phyloP scores from a whole-genome alignment of 1,140 invertebrate genomes.

The Rhizoglyphus robini region DNA sequence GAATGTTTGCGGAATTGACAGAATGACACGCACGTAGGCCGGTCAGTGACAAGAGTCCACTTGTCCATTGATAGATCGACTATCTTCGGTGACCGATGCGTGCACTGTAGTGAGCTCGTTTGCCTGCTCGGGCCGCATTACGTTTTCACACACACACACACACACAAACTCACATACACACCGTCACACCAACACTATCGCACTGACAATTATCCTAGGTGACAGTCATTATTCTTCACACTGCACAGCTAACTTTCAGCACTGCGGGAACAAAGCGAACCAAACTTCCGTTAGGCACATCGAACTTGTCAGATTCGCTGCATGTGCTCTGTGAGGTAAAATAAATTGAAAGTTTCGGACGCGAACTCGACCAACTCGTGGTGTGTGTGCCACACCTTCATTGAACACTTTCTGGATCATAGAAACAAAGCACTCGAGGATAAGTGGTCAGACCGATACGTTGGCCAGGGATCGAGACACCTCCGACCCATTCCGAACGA shows the following conservation, averaged over 20 bases:
- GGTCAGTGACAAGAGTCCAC: too few species aligned
- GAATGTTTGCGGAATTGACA: too few species aligned
- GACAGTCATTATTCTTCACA: constrained; percentile 10
- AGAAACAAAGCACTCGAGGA: background rate
- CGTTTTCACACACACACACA: too few species aligned
- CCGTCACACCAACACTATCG: background rate
- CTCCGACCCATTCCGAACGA: background rate
- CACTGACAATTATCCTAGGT: constrained; percentile 3
- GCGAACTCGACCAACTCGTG: background rate
- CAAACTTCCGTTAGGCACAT: constrained; percentile 4
- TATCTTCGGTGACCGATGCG: too few species aligned
- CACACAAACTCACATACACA: background rate
- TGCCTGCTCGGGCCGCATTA: too few species aligned
- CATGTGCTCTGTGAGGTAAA: background rate
- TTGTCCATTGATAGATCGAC: too few species aligned
- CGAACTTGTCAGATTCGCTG: constrained; percentile 11
- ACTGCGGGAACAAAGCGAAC: background rate
- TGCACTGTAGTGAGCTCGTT: too few species aligned
- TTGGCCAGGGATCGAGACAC: background rate
- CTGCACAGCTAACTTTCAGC: constrained; percentile 6
- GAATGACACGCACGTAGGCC: too few species aligned
- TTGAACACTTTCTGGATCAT: constrained; percentile 5
- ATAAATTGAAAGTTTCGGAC: background rate
- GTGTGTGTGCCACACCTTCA: constrained; percentile 4
- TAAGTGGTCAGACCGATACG: background rate